phyloP scores from a whole-genome alignment of 2,888 invertebrate species.

The Drosophila mayaguana region DNA sequence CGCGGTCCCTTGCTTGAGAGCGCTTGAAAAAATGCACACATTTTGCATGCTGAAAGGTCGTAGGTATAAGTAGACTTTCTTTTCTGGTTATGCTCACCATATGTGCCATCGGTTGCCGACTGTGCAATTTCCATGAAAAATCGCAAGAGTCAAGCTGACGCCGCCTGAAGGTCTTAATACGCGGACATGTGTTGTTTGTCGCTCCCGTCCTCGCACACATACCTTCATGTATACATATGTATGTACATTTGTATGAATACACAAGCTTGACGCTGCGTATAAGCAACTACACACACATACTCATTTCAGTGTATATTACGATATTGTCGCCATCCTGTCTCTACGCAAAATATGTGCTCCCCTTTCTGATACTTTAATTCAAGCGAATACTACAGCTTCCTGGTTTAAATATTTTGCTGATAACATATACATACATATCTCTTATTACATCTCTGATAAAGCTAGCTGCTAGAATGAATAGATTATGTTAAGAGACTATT shows the following conservation, averaged over 20 bases:
- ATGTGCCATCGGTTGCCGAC: constrained; percentile 55
- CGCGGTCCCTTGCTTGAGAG: constrained; percentile 26
- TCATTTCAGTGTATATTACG: background rate
- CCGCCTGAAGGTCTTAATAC: constrained; percentile 62
- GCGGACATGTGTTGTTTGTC: constrained; percentile 45
- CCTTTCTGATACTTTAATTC: background rate
- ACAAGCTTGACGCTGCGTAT: background rate
- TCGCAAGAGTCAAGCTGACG: constrained; percentile 74
- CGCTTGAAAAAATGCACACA: constrained; percentile 54
- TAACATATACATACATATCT: background rate
- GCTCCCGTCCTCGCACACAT: constrained; percentile 13
- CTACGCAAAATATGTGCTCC: constrained; percentile 1
- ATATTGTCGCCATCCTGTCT: constrained; percentile 44
- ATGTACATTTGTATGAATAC: background rate
- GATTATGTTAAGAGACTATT: background rate
- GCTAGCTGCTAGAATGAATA: background rate
- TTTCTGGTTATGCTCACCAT: constrained; percentile 66
- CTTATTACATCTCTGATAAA: too few species aligned
- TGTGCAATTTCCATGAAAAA: constrained; percentile 77
- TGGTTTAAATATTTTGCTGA: background rate
- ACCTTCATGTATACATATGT: background rate
- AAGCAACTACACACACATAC: background rate
- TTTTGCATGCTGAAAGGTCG: constrained; percentile 42
- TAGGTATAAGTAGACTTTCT: constrained; percentile 40
- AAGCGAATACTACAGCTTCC: background rate